Percentiles rank a stretch among this genome's conserved stretches.
Evolutionary conservation across 2,888 invertebrate genomes (phyloP).

Genomic region (Heliconius ethilla): DNA sequence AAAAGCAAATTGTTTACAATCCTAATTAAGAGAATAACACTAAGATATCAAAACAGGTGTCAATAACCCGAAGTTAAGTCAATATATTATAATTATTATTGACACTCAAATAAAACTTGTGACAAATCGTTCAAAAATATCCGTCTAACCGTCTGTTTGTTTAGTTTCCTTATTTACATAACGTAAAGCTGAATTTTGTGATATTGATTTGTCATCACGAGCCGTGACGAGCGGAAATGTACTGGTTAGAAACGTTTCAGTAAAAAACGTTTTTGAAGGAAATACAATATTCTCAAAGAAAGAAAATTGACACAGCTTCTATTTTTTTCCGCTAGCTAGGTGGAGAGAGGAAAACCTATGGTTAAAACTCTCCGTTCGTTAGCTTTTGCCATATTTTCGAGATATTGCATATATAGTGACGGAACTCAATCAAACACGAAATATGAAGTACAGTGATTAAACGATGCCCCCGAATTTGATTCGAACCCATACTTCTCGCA

Average conservation of each 20-base stretch:
- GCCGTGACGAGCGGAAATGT: constrained; percentile 14
- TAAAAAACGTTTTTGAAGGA: neutral
- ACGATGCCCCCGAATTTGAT: neutral
- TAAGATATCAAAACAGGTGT: neutral
- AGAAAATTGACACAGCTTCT: too few species aligned
- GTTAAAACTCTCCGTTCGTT: neutral
- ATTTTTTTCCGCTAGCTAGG: neutral
- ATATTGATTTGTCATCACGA: constrained; percentile 13
- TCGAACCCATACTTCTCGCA: neutral
- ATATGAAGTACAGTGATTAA: too few species aligned
- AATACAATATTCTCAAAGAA: neutral
- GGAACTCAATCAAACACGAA: neutral
- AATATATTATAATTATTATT: constrained; percentile 2
- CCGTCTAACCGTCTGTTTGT: constrained; percentile 1
- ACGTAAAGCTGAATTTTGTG: constrained; percentile 14
- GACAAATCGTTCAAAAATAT: constrained; percentile 23
- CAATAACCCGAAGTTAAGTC: constrained; percentile 13
- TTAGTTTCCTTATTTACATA: constrained; percentile 31
- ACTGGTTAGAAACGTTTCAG: neutral
- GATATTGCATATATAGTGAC: neutral
- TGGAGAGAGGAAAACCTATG: neutral
- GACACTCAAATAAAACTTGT: constrained; percentile 5
- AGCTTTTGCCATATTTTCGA: neutral
- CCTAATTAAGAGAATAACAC: neutral
- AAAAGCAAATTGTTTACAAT: neutral